phyloP scores from a whole-genome alignment of 2,888 invertebrate genomes.

The Scaptomyza polygonia region DNA sequence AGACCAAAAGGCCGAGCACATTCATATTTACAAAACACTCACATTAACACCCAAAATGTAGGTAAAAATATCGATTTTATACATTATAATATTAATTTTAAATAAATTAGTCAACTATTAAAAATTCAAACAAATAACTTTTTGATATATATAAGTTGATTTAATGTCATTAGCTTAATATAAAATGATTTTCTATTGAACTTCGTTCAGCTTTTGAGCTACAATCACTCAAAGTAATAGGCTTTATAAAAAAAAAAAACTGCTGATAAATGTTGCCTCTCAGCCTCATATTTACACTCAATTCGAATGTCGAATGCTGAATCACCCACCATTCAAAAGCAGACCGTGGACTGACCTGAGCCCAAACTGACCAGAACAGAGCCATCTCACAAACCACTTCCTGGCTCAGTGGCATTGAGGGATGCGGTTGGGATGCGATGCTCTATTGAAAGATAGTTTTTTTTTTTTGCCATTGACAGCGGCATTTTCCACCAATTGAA shows the following conservation, averaged over 20 bases:
- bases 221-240: slow-evolving; percentile 45
- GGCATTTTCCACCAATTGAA: slow-evolving; percentile 79
- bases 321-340: slow-evolving; percentile 55
- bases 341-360: slow-evolving; percentile 9
- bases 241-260: slow-evolving; percentile 29
- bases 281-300: slow-evolving; percentile 46
- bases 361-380: slow-evolving; percentile 7
- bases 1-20: no score
- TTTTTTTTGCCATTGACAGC: slow-evolving; percentile 57
- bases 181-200: slow-evolving; percentile 4
- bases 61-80: no score
- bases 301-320: slow-evolving; percentile 73
- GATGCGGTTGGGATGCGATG: slow-evolving; percentile 19
- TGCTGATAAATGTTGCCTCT: slow-evolving; percentile 68
- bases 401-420: slow-evolving; percentile 45
- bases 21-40: no score
- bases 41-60: no score
- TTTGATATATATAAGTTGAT: slow-evolving; percentile 1
- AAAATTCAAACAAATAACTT: not conserved
- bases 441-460: slow-evolving; percentile 76
- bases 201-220: slow-evolving; percentile 10
- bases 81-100: no score
- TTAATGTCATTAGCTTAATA: slow-evolving; percentile 8
- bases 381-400: slow-evolving; percentile 41
- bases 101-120: no score